Evolutionary conservation across 2,113 vertebrate genomes (phyloP), one percentile per base, ranked within the genome.

Genomic region (Odontophorus gujanensis): DNA sequence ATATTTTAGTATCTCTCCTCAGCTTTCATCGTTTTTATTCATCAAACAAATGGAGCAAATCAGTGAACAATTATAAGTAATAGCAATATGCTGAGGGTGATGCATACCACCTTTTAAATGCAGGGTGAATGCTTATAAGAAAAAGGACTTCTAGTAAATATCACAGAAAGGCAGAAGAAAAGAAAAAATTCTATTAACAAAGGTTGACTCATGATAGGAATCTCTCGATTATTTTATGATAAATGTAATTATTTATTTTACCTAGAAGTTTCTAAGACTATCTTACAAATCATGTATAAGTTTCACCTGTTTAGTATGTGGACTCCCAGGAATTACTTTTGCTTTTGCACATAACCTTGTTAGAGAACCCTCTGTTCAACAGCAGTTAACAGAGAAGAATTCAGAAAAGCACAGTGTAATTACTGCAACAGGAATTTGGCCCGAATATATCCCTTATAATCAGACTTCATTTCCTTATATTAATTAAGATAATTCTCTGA

Each of bases 101-200:
- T 53, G 69, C 48, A 48, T 32, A 11, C 45, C 57, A 43, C 43
- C 45, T 93, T 84, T 88, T 80, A 92, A 85, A 95, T 92, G 79
- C 53, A 93, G 89, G 57, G 65, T 81, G 66, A 79, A 87, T 75
- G 61, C 43, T 74, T 63, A 34, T 32, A 81, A 86, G 68, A 82
- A 72, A 58, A 38, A 62, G n/a, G n/a, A 57, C 13, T 71, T 78
- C 32, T 76, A 69, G 53, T 86, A 81, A 71, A 59, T 77, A 61
- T 38, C 55, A 91, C 4, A 9, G 89, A 83, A 77, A 85, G 77
- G 43, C 40, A 20, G 86, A 75, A 69, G 45, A 57, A 84, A 15
- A 65, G 20, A 22, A 30, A 20, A 4, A 5, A 69, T 94, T 86
- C 36, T 79, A 21, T 79, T 69, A 82, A 32, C 45, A 78, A 73